Evolutionary conservation across 2,888 invertebrate species (phyloP).

Genomic region (Nemotelus pantherinus): DNA sequence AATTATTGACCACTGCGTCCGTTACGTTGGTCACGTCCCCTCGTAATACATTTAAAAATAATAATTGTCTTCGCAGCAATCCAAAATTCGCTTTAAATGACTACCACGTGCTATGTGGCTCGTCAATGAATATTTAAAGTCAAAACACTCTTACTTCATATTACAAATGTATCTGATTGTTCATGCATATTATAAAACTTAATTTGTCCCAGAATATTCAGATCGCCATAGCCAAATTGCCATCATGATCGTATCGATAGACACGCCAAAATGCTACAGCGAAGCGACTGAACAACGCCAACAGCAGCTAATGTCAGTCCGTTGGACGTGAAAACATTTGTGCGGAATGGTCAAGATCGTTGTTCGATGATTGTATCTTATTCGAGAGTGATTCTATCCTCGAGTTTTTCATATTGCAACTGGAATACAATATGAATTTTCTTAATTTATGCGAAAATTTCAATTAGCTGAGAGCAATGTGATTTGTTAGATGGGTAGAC

Average conservation of each 20-base stretch:
- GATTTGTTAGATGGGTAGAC: no score
- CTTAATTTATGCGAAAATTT: not conserved
- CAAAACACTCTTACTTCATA: constrained; percentile 8
- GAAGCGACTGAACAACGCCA: not conserved
- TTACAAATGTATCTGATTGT: constrained; percentile 18
- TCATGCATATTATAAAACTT: not conserved
- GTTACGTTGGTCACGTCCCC: no score
- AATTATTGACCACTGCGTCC: no score
- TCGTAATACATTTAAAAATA: not conserved
- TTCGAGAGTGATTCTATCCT: no score
- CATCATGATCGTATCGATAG: not conserved
- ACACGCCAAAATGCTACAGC: not conserved
- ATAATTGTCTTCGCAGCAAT: not conserved
- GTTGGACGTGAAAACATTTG: not conserved
- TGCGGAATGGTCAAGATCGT: not conserved
- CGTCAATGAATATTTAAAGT: not conserved
- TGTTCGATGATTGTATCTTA: not conserved
- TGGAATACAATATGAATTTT: not conserved
- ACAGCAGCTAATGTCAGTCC: not conserved
- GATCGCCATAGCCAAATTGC: not conserved
- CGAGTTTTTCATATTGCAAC: no score
- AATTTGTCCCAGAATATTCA: not conserved
- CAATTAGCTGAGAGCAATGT: not conserved
- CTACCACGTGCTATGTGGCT: constrained; percentile 7
- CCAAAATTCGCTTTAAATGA: not conserved